Evolutionary conservation across 2,113 vertebrate genomes (phyloP).

Genomic region (Sterna hirundo): DNA sequence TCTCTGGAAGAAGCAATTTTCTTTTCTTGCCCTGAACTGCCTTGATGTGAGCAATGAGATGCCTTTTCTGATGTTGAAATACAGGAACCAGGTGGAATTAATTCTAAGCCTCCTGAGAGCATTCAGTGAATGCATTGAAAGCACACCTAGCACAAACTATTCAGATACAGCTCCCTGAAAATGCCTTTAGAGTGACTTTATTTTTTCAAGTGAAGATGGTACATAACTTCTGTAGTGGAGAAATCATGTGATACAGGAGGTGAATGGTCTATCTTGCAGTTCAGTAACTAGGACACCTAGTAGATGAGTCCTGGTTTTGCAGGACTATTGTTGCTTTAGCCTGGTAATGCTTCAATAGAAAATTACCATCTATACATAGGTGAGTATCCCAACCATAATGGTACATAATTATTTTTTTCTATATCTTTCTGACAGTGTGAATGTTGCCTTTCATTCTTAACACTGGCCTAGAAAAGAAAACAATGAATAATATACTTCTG

Average conservation of each 20-base stretch:
- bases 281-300: background rate
- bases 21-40: background rate
- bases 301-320: background rate
- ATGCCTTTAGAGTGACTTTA: background rate
- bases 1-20: background rate
- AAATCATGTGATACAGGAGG: background rate
- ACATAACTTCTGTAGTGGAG: background rate
- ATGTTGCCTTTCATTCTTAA: background rate
- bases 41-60: background rate
- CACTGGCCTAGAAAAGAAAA: background rate
- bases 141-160: background rate
- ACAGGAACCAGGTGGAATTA: background rate
- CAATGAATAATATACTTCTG: background rate
- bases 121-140: background rate
- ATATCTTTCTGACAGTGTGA: background rate
- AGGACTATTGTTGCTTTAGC: background rate
- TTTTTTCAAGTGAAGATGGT: background rate
- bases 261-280: background rate
- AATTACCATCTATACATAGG: fast-evolving
- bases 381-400: background rate
- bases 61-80: background rate
- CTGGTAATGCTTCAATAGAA: background rate
- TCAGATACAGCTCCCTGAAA: background rate
- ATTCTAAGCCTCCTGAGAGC: background rate
- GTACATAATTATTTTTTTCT: background rate